Evolutionary conservation across 2,113 vertebrate genomes (phyloP).

Genomic region (Uria aalge): DNA sequence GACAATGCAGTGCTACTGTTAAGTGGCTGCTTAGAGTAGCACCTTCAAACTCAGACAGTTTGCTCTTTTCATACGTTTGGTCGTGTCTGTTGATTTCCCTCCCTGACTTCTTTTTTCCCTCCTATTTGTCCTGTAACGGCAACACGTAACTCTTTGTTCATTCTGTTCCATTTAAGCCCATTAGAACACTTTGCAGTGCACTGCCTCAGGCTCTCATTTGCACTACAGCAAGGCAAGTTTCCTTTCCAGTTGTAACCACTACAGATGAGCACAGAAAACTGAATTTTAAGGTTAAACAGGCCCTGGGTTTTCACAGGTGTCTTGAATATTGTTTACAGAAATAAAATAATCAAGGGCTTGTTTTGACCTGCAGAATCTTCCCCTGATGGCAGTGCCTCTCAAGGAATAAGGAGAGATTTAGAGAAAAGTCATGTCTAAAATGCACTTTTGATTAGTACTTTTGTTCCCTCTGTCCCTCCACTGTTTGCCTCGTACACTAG

Average conservation of each 20-base stretch:
- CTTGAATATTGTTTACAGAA: not conserved
- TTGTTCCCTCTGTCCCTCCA: not conserved
- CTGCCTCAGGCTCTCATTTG: not conserved
- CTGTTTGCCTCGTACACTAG: not conserved
- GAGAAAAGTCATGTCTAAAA: not conserved
- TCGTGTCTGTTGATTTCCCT: not conserved
- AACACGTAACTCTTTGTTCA: not conserved
- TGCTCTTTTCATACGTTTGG: not conserved
- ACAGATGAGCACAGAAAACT: not conserved
- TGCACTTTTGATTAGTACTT: not conserved
- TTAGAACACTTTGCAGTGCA: not conserved
- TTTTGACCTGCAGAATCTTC: not conserved
- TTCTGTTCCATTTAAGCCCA: not conserved
- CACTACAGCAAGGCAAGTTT: not conserved
- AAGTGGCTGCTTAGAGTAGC: not conserved
- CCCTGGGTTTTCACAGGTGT: not conserved
- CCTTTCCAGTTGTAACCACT: not conserved
- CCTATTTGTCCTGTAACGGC: not conserved
- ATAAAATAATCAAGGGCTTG: not conserved
- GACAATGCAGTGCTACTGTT: not conserved
- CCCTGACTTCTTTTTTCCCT: not conserved
- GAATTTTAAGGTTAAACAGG: not conserved
- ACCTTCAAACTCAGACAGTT: not conserved
- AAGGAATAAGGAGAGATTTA: not conserved
- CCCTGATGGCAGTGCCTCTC: not conserved